Base-by-base conservation (phyloP, 1,140 invertebrate species). In the Batillaria attramentaria region DNA sequence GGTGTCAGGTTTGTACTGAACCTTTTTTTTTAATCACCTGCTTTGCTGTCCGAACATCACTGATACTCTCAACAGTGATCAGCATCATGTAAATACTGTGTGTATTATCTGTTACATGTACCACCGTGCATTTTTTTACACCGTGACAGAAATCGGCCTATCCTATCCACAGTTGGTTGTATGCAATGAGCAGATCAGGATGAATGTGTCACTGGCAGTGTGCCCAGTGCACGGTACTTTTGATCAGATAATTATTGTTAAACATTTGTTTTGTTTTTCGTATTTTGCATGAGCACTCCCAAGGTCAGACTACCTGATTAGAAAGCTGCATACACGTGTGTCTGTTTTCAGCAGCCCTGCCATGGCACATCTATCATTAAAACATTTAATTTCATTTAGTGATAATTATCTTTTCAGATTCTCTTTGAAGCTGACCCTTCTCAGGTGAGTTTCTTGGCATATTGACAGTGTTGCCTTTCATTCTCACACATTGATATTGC, bases 381-480 rank as follows among this genome's bases (percentile, higher is more conserved):
- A 24, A 4, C 37, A 41, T 39, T 3, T 69, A 24, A 39, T 69
- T 28, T 28, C n/a, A n/a, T 69, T 65, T 41, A 2, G 5, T 4
- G 39, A 35, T 28, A 4, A 24, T 70, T 1, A 31, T 16, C 50
- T 39, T 70, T 70, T 73, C 75, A 81, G 80, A 81, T 81, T n/a
- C 31, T 81, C 16, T 81, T 81, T 68, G 80, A 81, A 39, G 80
- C 80, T 18, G 80, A 81, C 60, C 80, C 80, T 31, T 81, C 80
- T 20, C 80, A 81, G 76, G 80, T 81, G 28, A 33, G 60, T 37
- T 24, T 54, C n/a, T 62, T 37, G 18, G 37, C 20, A 31, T 35
- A 37, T 62, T 10, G 57, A 8, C 39, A 60, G 8, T n/a, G 33
- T 16, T 66, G 62, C n/a, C 31, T 66, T 66, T 66, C n/a, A 66